These are phyloP conservation scores for Drosophila hydei DNA, from an alignment of 1,140 invertebrate species.

Conservation along the genomic window DNA sequence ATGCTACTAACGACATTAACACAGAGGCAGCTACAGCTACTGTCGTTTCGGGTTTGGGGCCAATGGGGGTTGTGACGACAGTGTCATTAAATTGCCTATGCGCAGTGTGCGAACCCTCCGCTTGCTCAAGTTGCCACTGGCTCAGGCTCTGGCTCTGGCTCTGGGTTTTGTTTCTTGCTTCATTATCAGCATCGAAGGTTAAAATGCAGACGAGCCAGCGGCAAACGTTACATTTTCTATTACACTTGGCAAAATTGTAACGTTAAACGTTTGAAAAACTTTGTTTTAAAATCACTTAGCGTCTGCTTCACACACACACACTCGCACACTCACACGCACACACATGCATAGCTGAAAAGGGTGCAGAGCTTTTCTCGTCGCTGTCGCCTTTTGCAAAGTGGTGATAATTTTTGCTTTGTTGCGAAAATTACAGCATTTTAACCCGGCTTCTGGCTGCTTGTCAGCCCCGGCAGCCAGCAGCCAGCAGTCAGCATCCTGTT, in stretches of 20 bases:
- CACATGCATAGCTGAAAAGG: conserved; percentile 39
- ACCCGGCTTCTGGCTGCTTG: conserved; percentile 39
- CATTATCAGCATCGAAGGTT: conserved; percentile 79
- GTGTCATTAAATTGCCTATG: conserved; percentile 76
- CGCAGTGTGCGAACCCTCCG: conserved; percentile 50
- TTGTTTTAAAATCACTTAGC: conserved; percentile 81
- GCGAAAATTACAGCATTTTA: conserved; percentile 81
- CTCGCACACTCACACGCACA: conserved; percentile 16
- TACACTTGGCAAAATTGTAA: conserved; percentile 57
- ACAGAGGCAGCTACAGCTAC: conserved; percentile 16
- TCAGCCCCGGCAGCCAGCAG: conserved; percentile 5
- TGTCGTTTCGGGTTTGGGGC: neutral
- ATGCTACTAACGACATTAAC: conserved; percentile 82
- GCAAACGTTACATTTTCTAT: conserved; percentile 56
- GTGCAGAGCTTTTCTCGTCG: conserved; percentile 44
- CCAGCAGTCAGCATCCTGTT: too few species aligned
- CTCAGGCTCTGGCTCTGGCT: conserved; percentile 3
- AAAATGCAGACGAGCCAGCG: conserved; percentile 60
- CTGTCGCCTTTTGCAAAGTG: conserved; percentile 78
- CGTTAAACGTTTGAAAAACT: conserved; percentile 80
- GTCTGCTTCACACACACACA: conserved; percentile 34
- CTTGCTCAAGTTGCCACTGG: neutral
- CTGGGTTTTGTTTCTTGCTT: conserved; percentile 37
- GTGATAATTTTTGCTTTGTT: conserved; percentile 83
- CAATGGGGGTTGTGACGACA: conserved; percentile 3